These are phyloP conservation scores for Horisme vitalbata DNA, from an alignment of 2,888 invertebrate genomes.

Conservation along the genomic window DNA sequence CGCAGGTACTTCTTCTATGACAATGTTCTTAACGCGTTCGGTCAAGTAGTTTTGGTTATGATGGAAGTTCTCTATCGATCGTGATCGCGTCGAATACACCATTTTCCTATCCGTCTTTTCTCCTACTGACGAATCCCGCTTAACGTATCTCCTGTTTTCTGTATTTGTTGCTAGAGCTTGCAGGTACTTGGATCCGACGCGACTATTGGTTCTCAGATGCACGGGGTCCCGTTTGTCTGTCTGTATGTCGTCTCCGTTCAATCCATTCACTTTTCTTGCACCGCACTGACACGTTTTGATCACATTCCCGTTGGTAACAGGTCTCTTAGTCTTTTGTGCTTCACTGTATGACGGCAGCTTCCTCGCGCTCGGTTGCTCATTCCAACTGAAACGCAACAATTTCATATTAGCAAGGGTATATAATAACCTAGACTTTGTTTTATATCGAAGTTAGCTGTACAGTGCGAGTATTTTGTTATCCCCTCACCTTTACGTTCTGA, in stretches of 20 bases:
- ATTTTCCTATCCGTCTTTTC: slow-evolving; percentile 61
- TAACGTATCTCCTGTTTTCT: slow-evolving; percentile 60
- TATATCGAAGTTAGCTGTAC: slow-evolving; percentile 5
- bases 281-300: slow-evolving; percentile 71
- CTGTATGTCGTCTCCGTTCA: slow-evolving; percentile 51
- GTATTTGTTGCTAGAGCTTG: slow-evolving; percentile 72
- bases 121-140: slow-evolving; percentile 67
- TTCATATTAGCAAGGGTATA: slow-evolving; percentile 2
- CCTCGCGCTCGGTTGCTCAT: slow-evolving; percentile 78
- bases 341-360: slow-evolving; percentile 80
- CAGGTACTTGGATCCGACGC: slow-evolving; percentile 75
- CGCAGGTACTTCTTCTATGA: slow-evolving; percentile 62
- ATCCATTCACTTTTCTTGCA: slow-evolving; percentile 67
- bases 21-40: slow-evolving; percentile 55
- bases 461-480: slow-evolving; percentile 21
- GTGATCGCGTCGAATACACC: slow-evolving; percentile 65
- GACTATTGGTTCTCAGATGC: slow-evolving; percentile 68
- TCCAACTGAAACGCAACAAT: slow-evolving; percentile 65
- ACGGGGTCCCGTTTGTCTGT: slow-evolving; percentile 59
- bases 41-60: slow-evolving; percentile 50
- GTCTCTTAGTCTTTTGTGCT: slow-evolving; percentile 80
- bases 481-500: slow-evolving; percentile 80
- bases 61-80: slow-evolving; percentile 79
- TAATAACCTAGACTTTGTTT: not conserved
- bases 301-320: slow-evolving; percentile 70